phyloP scores from a whole-genome alignment of 2,888 invertebrate genomes.

The Glaucopsyche alexis region DNA sequence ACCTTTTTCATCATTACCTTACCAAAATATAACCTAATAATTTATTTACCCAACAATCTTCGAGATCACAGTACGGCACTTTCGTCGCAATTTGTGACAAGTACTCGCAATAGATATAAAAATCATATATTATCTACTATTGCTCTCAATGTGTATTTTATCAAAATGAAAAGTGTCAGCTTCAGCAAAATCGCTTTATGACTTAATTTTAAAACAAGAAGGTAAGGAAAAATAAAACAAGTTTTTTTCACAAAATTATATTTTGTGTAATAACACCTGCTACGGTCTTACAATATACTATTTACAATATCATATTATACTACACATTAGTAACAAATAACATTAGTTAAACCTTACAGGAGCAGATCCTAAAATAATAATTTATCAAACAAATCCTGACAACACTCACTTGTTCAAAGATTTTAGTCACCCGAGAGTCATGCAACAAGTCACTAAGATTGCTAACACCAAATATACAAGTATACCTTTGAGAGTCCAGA shows the following conservation, averaged over 20 bases:
- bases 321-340: slow-evolving; percentile 81
- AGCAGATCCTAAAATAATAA: slow-evolving; percentile 75
- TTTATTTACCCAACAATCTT: too few species aligned
- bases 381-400: slow-evolving; percentile 42
- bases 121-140: too few species aligned
- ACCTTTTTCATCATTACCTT: too few species aligned
- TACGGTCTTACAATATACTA: slow-evolving; percentile 77
- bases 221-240: slow-evolving; percentile 42
- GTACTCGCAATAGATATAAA: too few species aligned
- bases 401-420: slow-evolving; percentile 13
- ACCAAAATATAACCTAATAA: too few species aligned
- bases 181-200: too few species aligned
- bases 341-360: slow-evolving; percentile 78
- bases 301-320: slow-evolving; percentile 77
- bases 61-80: too few species aligned
- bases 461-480: slow-evolving; percentile 29
- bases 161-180: too few species aligned
- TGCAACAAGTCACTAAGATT: slow-evolving; percentile 24
- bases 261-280: slow-evolving; percentile 81
- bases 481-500: not conserved
- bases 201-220: not conserved
- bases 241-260: slow-evolving; percentile 80
- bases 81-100: too few species aligned
- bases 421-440: not conserved
- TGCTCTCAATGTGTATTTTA: too few species aligned